Percentiles rank a stretch among this genome's conserved stretches.
Evolutionary conservation across 2,113 vertebrate species (phyloP).

Genomic region (Chauna torquata): DNA sequence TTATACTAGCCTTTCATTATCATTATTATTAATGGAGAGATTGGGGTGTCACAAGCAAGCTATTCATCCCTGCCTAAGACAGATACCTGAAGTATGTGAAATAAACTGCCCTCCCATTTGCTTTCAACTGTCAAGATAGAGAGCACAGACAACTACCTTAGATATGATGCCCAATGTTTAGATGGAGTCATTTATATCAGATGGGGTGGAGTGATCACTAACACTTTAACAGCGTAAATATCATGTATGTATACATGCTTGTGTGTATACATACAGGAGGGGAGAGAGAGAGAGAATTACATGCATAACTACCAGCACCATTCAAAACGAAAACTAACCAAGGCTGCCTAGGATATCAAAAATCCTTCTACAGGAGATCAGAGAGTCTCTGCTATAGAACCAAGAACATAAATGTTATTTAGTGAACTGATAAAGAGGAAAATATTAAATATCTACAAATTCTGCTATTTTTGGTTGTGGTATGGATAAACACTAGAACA

Average conservation of each 20-base stretch:
- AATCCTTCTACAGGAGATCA: neutral
- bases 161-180: neutral
- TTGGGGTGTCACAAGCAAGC: neutral
- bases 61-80: neutral
- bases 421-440: neutral
- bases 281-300: neutral
- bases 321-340: neutral
- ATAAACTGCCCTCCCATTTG: neutral
- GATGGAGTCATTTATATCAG: neutral
- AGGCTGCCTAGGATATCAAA: neutral
- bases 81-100: neutral
- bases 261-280: neutral
- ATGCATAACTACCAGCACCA: neutral
- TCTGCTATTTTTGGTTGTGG: neutral
- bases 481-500: neutral
- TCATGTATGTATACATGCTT: accelerated
- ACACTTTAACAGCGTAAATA: neutral
- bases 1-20: neutral
- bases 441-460: neutral
- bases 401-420: neutral
- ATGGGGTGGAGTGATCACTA: neutral
- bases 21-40: neutral
- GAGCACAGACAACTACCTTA: neutral
- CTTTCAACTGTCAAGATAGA: neutral
- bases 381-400: neutral